Conservation (phyloP, 2,113 vertebrate genomes). For the Lophius piscatorius region DNA sequence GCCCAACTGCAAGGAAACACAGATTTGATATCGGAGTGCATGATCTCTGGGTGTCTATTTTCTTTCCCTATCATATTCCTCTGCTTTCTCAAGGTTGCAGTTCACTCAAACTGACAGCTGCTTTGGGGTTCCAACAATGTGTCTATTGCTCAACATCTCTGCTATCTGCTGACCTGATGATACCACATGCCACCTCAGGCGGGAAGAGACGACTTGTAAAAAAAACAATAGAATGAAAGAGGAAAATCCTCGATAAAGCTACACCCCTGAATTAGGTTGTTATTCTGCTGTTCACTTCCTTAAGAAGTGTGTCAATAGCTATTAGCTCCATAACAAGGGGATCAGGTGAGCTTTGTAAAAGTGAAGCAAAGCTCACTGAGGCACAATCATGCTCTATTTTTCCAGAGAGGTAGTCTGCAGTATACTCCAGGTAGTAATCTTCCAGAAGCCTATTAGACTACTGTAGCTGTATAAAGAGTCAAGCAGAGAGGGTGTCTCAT, state of each 20-base stretch:
- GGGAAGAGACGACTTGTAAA: constrained; percentile 39
- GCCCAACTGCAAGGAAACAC: neutral
- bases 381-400: constrained; percentile 70
- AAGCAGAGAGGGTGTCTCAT: constrained; percentile 77
- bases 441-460: constrained; percentile 72
- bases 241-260: constrained; percentile 14
- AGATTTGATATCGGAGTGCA: constrained; percentile 1
- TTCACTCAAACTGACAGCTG: constrained; percentile 68
- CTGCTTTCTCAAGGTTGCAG: constrained; percentile 38
- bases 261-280: constrained; percentile 34
- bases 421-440: constrained; percentile 60
- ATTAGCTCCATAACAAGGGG: constrained; percentile 66
- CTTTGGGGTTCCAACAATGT: constrained; percentile 52
- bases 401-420: constrained; percentile 63
- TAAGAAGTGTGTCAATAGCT: constrained; percentile 67
- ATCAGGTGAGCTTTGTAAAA: constrained; percentile 61
- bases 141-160: constrained; percentile 58
- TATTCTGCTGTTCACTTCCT: constrained; percentile 54
- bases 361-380: constrained; percentile 58
- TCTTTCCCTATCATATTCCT: constrained; percentile 27
- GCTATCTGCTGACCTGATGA: constrained; percentile 55
- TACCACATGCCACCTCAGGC: constrained; percentile 51
- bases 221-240: constrained; percentile 42
- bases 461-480: constrained; percentile 74
- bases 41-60: constrained; percentile 17